phyloP scores from a whole-genome alignment of 2,888 invertebrate genomes.

The Himalopsyche kuldschensis region DNA sequence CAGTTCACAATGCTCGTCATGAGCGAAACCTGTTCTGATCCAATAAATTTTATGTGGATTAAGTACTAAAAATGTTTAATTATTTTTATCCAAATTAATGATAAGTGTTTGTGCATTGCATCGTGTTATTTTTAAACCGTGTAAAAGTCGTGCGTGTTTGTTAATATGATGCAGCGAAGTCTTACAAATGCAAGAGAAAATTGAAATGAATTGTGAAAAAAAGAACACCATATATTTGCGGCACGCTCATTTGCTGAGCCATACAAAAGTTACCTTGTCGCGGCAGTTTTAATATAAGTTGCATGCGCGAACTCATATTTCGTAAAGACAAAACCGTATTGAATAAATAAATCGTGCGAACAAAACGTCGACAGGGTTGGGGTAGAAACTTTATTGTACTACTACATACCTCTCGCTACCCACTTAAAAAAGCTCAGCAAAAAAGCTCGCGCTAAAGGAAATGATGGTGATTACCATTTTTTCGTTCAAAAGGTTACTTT shows the following conservation, averaged over 20 bases:
- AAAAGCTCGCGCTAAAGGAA: not conserved
- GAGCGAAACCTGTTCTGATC: no score
- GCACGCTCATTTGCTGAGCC: not conserved
- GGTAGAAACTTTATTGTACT: conserved; percentile 16
- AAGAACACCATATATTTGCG: not conserved
- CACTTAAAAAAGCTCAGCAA: not conserved
- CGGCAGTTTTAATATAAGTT: conserved; percentile 13
- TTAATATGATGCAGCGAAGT: no score
- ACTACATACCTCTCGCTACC: not conserved
- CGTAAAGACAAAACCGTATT: conserved; percentile 30
- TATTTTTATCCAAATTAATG: no score
- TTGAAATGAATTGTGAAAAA: no score
- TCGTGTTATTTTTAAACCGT: no score
- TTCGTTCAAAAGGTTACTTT: not conserved
- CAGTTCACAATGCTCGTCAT: no score
- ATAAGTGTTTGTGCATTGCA: no score
- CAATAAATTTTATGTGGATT: no score
- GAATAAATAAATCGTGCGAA: conserved; percentile 31
- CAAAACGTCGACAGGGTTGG: conserved; percentile 8
- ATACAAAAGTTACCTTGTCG: conserved; percentile 19
- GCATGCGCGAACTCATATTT: conserved; percentile 28
- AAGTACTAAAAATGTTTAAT: no score
- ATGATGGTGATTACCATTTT: not conserved
- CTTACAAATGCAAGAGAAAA: no score
- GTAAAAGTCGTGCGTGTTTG: no score